Evolutionary conservation across 1,140 invertebrate species (phyloP), one percentile per base, ranked within the genome.

Genomic region (Phymastichus coffea): DNA sequence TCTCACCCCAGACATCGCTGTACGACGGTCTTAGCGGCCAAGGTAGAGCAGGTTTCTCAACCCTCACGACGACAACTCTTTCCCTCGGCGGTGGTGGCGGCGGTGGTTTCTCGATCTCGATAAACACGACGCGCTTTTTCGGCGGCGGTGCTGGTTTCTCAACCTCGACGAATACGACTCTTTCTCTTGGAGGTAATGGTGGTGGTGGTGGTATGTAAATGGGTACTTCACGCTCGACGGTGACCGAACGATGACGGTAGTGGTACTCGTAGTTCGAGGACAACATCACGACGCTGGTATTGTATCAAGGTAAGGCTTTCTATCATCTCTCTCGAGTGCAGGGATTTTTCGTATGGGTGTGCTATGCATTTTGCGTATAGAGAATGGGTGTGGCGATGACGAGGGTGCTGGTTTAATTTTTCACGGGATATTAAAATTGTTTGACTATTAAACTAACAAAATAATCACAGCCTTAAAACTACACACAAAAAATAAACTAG

Each of bases 231-330:
- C 49, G 38, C 33, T 59, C 57, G 37, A 59, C 37, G 17, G 22
- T 25, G 3, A 47, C 33, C 15, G 49, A 37, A 1, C 49, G 19
- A 2, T 47, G 20, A 2, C 17, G 19, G 20, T 59, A 53, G 43
- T 44, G 41, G 43, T 53, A 46, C 38, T 51, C 48, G 28, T 23
- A 20, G 17, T 9, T 33, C 28, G 28, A 33, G 12, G 28, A 33
- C 28, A 33, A 7, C 28, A 6, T 33, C 28, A 7, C 12, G 28
- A n/a, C n/a, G n/a, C 44, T 26, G 44, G 30, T 51, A 15, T 22
- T 49, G 15, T 57, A 48, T 47, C 44, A 57, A 57, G 33, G 44
- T 57, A 38, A 15, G 44, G 53, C 53, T 12, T n/a, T n/a, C n/a
- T n/a, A n/a, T n/a, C n/a, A n/a, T n/a, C n/a, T n/a, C n/a, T n/a